Conservation (phyloP, 1,140 invertebrate species). For the Solen grandis region DNA sequence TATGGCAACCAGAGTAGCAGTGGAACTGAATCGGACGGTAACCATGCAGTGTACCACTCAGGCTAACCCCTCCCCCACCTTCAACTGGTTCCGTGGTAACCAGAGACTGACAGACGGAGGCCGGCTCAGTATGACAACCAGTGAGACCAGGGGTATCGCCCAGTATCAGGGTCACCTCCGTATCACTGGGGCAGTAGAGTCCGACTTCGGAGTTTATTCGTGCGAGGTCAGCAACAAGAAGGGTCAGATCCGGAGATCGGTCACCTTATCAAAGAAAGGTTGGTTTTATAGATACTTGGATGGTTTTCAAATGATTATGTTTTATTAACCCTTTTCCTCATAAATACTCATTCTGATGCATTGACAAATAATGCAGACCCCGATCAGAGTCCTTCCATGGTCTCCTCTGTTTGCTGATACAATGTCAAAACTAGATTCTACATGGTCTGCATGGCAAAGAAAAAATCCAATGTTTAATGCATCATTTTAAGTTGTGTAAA, state of each 20-base stretch:
- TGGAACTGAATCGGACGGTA: slow-evolving; percentile 44
- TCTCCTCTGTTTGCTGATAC: too few species aligned
- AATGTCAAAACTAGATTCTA: too few species aligned
- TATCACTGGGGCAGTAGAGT: slow-evolving; percentile 21
- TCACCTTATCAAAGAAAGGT: slow-evolving; percentile 38
- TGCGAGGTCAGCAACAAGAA: slow-evolving; percentile 65
- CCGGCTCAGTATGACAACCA: neutral
- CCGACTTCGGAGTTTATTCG: slow-evolving; percentile 62
- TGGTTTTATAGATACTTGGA: neutral
- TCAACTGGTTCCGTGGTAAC: slow-evolving; percentile 64
- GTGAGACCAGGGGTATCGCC: slow-evolving; percentile 5
- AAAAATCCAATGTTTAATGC: too few species aligned
- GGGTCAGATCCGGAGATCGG: slow-evolving; percentile 37
- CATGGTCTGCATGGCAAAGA: too few species aligned
- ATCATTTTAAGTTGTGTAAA: neutral
- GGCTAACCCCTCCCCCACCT: slow-evolving; percentile 61
- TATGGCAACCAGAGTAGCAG: slow-evolving; percentile 54
- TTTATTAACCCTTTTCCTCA: too few species aligned
- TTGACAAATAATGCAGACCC: too few species aligned
- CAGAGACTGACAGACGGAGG: slow-evolving; percentile 40
- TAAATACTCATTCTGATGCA: too few species aligned
- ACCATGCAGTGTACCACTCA: slow-evolving; percentile 58
- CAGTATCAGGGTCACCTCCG: slow-evolving; percentile 52
- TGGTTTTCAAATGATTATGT: too few species aligned
- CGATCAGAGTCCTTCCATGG: too few species aligned